A percentile compares a stretch with the other conserved stretches of the same genome.
These are phyloP conservation scores for Gymnosoma rotundatum DNA, from an alignment of 2,888 invertebrate species.

Conservation along the genomic window DNA sequence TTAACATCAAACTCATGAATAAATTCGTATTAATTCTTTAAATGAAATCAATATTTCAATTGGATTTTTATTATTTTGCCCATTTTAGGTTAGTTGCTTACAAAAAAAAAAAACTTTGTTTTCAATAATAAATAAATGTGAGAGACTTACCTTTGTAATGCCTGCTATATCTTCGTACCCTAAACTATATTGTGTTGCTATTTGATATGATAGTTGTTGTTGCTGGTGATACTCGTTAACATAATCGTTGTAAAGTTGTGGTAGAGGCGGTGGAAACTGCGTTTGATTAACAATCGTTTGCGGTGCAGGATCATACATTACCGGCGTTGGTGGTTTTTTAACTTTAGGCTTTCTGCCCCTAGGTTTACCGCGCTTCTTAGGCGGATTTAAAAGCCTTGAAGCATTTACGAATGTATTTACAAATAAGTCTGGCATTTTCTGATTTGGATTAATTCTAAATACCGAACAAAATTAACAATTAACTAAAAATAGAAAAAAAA, in stretches of 20 bases:
- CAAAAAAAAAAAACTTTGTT: slow-evolving; percentile 16
- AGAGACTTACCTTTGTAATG: slow-evolving; percentile 63
- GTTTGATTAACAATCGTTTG: slow-evolving; percentile 45
- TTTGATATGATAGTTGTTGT: slow-evolving; percentile 60
- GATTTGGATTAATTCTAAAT: slow-evolving; percentile 42
- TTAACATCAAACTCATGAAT: slow-evolving; percentile 42
- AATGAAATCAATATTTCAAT: slow-evolving; percentile 30
- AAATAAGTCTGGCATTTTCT: slow-evolving; percentile 69
- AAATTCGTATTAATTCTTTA: slow-evolving; percentile 60
- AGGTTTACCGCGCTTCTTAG: slow-evolving; percentile 68
- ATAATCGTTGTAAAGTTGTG: slow-evolving; percentile 69
- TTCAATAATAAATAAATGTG: slow-evolving; percentile 34
- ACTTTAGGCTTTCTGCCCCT: slow-evolving; percentile 67
- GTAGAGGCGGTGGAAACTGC: slow-evolving; percentile 28
- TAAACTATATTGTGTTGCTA: slow-evolving; percentile 56
- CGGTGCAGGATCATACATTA: slow-evolving; percentile 60
- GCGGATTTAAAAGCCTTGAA: slow-evolving; percentile 67
- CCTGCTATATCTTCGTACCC: slow-evolving; percentile 66
- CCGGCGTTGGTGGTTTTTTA: slow-evolving; percentile 54
- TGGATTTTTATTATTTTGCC: slow-evolving; percentile 13
- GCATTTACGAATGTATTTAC: slow-evolving; percentile 68
- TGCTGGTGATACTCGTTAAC: slow-evolving; percentile 68
- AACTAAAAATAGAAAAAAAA: slow-evolving; percentile 56
- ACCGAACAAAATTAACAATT: slow-evolving; percentile 45
- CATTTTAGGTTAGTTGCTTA: not conserved